Conservation (phyloP, 2,797 vertebrate species). For the Lagodon rhomboides region DNA sequence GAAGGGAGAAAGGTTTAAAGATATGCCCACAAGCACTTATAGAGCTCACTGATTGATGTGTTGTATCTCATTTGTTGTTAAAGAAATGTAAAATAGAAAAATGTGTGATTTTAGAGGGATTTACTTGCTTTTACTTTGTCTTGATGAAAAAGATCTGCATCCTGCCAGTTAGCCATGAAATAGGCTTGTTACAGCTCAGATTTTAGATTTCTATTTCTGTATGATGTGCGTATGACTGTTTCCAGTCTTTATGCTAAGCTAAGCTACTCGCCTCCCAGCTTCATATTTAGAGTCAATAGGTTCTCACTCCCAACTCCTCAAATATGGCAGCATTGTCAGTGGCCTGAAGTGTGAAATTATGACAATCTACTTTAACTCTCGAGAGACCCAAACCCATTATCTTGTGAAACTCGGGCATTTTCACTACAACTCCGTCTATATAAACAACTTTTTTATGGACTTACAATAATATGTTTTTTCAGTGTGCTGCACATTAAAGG, state of each 20-base stretch:
- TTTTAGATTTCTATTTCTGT: neutral
- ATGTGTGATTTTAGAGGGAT: neutral
- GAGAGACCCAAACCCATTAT: slow-evolving; percentile 41
- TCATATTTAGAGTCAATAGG: neutral
- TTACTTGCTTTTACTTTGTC: neutral
- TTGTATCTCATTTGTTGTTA: neutral
- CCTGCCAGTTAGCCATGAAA: no score
- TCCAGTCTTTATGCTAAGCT: neutral
- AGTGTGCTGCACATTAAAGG: slow-evolving; percentile 33
- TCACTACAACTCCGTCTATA: slow-evolving; percentile 14
- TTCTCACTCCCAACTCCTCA: no score
- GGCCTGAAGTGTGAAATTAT: no score
- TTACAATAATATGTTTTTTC: slow-evolving; percentile 40
- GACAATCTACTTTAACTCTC: neutral
- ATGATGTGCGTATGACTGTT: neutral
- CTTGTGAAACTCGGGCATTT: slow-evolving; percentile 31
- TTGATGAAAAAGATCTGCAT: neutral
- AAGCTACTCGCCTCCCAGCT: neutral
- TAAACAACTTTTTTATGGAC: slow-evolving; percentile 25
- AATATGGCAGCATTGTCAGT: neutral
- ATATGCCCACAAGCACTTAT: neutral
- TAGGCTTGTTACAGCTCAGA: neutral
- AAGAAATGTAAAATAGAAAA: neutral
- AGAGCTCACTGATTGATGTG: neutral
- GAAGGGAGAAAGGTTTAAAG: neutral